Percentiles rank a stretch among this genome's conserved stretches.
phyloP scores from a whole-genome alignment of 2,113 vertebrate species.

The Bungarus multicinctus region DNA sequence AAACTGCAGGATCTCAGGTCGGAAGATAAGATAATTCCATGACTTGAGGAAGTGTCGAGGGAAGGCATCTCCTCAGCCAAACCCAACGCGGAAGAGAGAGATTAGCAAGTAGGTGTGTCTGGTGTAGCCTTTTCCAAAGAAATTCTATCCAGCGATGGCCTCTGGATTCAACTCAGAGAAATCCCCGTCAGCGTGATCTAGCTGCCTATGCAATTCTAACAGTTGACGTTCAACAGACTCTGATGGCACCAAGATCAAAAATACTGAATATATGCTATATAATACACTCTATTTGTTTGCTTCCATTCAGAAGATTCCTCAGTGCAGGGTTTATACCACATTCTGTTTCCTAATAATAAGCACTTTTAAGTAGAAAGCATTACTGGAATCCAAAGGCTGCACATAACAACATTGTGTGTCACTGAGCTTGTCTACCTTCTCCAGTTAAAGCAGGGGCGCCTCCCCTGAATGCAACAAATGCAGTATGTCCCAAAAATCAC shows the following conservation, averaged over 20 bases:
- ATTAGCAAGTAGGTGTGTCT: not conserved
- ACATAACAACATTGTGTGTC: not conserved
- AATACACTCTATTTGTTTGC: not conserved
- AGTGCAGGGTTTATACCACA: not conserved
- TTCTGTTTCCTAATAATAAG: not conserved
- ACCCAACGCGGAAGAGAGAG: not conserved
- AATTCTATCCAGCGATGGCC: too few relatives aligned
- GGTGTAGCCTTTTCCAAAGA: not conserved
- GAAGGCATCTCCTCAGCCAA: not conserved
- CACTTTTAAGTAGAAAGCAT: not conserved
- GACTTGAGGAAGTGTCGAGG: constrained; percentile 4
- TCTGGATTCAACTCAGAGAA: not conserved
- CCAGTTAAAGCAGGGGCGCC: not conserved
- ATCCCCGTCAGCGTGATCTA: not conserved
- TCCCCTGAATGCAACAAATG: too few relatives aligned
- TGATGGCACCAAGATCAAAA: not conserved
- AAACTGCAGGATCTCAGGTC: constrained; percentile 10
- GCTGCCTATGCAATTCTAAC: not conserved
- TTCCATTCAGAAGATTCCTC: not conserved
- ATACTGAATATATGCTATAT: not conserved
- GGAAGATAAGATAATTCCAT: constrained; percentile 15
- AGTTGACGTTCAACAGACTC: not conserved
- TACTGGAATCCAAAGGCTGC: not conserved
- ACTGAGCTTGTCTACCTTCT: not conserved
- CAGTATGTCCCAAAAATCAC: not conserved